These are phyloP conservation scores for Hippocampus mohnikei DNA, from an alignment of 2,113 vertebrate genomes.

Conservation along the genomic window DNA sequence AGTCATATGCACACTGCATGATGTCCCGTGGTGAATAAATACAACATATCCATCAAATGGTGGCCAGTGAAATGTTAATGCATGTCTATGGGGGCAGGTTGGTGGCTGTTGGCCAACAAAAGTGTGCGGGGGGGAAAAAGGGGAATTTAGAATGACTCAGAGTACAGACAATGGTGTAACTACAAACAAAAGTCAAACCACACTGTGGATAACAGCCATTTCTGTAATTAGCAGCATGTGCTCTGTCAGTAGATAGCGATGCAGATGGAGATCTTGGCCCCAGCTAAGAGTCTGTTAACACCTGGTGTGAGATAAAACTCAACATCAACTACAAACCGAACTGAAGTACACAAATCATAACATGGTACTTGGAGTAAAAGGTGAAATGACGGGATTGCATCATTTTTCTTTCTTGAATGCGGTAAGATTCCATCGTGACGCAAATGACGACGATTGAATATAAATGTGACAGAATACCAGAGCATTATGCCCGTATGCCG, in stretches of 20 bases:
- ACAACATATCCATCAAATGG: slow-evolving; percentile 89
- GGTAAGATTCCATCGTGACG: background rate
- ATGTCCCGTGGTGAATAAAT: slow-evolving; percentile 94
- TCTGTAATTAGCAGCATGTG: slow-evolving; percentile 2
- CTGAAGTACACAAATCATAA: background rate
- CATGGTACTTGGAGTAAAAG: background rate
- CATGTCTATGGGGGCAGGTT: slow-evolving; percentile 73
- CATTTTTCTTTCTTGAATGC: background rate
- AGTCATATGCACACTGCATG: slow-evolving; percentile 93
- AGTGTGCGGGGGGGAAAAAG: slow-evolving; percentile 7
- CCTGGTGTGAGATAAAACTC: background rate
- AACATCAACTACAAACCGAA: background rate
- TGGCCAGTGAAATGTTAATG: slow-evolving; percentile 91
- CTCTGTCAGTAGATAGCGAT: background rate
- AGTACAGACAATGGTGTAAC: background rate
- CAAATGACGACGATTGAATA: background rate
- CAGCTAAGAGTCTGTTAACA: background rate
- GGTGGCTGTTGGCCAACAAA: slow-evolving; percentile 2
- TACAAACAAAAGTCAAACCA: background rate
- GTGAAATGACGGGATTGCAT: background rate
- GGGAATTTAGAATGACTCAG: slow-evolving; percentile 28
- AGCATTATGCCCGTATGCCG: background rate
- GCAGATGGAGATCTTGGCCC: background rate
- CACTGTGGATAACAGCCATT: background rate
- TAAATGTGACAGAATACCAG: background rate